Conservation (phyloP, 2,888 invertebrate species). For the Mesochorus sp. region DNA sequence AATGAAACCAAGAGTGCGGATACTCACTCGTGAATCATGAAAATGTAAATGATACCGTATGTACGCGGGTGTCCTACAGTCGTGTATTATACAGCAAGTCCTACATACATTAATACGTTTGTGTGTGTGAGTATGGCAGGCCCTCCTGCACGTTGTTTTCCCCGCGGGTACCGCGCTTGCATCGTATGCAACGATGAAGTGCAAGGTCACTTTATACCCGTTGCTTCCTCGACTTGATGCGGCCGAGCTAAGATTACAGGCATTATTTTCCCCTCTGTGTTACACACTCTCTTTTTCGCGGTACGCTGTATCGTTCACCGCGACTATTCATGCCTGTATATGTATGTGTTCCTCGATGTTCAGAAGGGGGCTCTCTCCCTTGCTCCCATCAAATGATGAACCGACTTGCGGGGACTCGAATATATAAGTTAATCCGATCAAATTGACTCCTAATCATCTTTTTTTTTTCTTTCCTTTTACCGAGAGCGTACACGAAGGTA, state of each 20-base stretch:
- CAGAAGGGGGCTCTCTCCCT: not conserved
- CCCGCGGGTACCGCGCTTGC: slow-evolving; percentile 51
- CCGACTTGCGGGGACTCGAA: not conserved
- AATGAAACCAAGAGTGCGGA: not conserved
- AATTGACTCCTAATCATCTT: slow-evolving; percentile 25
- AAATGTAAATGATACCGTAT: slow-evolving; percentile 36
- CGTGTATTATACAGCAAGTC: not conserved
- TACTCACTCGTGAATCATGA: slow-evolving; percentile 37
- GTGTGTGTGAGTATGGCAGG: not conserved
- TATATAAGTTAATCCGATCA: slow-evolving; percentile 31
- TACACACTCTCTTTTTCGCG: slow-evolving; percentile 50
- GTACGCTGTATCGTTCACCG: not conserved
- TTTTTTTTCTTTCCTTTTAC: slow-evolving; percentile 26
- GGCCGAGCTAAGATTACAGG: slow-evolving; percentile 62
- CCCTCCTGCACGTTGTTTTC: slow-evolving; percentile 35
- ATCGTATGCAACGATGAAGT: slow-evolving; percentile 42
- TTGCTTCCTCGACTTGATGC: slow-evolving; percentile 55
- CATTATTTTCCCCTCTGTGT: slow-evolving; percentile 67
- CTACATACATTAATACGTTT: not conserved
- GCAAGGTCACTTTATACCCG: slow-evolving; percentile 63
- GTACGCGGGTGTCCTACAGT: slow-evolving; percentile 10
- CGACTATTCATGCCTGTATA: not conserved
- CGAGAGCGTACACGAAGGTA: not conserved
- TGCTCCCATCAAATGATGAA: not conserved
- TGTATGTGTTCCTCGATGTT: not conserved